Base-by-base conservation (phyloP, 2,113 vertebrate species). In the Zingel zingel region DNA sequence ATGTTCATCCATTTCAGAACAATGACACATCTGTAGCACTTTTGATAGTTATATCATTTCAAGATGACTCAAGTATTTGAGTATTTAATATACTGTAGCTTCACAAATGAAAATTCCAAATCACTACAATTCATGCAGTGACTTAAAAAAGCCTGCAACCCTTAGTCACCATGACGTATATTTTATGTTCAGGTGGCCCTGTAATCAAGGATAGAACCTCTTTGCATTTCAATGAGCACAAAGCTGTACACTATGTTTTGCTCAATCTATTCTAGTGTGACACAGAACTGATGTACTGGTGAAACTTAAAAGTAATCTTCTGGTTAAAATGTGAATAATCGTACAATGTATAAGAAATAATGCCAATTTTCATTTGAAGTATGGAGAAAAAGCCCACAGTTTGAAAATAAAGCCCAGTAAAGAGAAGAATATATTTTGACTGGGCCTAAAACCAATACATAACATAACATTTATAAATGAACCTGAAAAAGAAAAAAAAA, bases 21-120 rank as follows among this genome's bases (percentile, higher is more conserved):
- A 81, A 85, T 79, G 76, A 77, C 53, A 79, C 67, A 83, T 70
- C 30, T 61, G 6, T 5, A 62, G 43, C 63, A 64, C 63, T 57
- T 83, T 67, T 57, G 57, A 84, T 69, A 53, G 77, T 27, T 72
- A 47, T 57, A 58, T 76, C 7, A 69, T 83, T 79, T 80, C 64
- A 86, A 89, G 69, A 79, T 82, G 58, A 74, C 77, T 84, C 23
- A 18, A 78, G 57, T 75, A 82, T 86, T 85, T 43, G 43, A 66
- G 51, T 39, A 68, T 76, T 72, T 58, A 65, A 74, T 64, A 79
- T 27, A 33, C 27, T 27, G 27, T 27, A 57, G 36, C 36, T 81
- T 82, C 72, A 65, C 13, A 80, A 84, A 88, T 83, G 27, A 81
- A 50, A 59, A 71, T 43, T 87, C 33, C 57, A 77, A 74, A 89